These are phyloP conservation scores for Pangasius krempfi DNA, from an alignment of 2,797 vertebrate species.

Conservation along the genomic window DNA sequence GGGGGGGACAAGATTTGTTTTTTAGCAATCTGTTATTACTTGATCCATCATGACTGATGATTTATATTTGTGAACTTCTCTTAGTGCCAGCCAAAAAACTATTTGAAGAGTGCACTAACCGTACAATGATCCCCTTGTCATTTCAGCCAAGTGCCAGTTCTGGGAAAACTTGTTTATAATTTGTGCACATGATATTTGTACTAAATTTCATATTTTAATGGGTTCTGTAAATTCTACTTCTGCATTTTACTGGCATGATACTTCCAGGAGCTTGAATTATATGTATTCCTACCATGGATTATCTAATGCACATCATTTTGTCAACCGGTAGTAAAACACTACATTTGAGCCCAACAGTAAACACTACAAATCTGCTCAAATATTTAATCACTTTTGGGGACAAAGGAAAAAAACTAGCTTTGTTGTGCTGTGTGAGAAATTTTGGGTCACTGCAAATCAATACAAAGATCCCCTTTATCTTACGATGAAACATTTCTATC, in stretches of 20 bases:
- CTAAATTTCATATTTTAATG: neutral
- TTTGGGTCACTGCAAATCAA: neutral
- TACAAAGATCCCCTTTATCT: neutral
- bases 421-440: neutral
- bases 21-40: neutral
- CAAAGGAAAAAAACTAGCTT: neutral
- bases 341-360: neutral
- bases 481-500: neutral
- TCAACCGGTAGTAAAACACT: neutral
- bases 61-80: conserved; percentile 1
- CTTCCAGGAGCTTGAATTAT: neutral
- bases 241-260: neutral
- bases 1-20: neutral
- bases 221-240: neutral
- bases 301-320: neutral
- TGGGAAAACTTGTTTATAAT: conserved; percentile 1
- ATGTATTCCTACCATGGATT: neutral
- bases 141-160: conserved; percentile 1
- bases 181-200: neutral
- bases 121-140: neutral
- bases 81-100: conserved; percentile 1
- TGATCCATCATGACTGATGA: conserved; percentile 13
- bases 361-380: too few relatives aligned
- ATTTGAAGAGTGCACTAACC: conserved; percentile 2
- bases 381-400: neutral